A percentile compares a stretch with the other conserved stretches of the same genome.
phyloP scores from a whole-genome alignment of 2,797 vertebrate species.

The Betta splendens region DNA sequence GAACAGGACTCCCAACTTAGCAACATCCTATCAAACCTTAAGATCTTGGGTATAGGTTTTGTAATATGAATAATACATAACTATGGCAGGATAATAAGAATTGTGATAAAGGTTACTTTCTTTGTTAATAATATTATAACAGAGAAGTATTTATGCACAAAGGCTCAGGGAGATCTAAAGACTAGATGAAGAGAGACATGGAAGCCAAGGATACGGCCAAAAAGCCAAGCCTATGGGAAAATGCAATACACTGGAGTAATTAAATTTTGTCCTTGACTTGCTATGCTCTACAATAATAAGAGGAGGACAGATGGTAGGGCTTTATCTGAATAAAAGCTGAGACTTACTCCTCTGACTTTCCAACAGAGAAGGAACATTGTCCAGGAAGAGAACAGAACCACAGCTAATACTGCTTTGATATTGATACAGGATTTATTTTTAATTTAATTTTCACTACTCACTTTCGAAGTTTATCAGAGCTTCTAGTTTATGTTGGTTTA shows the following conservation, averaged over 20 bases:
- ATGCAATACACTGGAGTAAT: conserved; percentile 68
- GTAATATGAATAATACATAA: conserved; percentile 25
- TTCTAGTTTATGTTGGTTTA: too few species aligned
- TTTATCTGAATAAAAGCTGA: conserved; percentile 48
- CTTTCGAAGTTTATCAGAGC: too few species aligned
- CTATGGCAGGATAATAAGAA: conserved; percentile 27
- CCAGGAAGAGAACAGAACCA: conserved; percentile 2
- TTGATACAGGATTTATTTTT: too few species aligned
- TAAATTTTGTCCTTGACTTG: conserved; percentile 80
- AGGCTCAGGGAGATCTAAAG: conserved; percentile 6
- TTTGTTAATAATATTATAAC: conserved; percentile 1
- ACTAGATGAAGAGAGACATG: conserved; percentile 20
- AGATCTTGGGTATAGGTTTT: too few species aligned
- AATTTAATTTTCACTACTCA: too few species aligned
- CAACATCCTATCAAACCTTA: too few species aligned
- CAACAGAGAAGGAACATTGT: conserved; percentile 15
- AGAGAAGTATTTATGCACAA: conserved; percentile 13
- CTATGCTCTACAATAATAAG: conserved; percentile 78
- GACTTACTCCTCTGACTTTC: conserved; percentile 57
- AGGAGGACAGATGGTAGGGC: conserved; percentile 73
- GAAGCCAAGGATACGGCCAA: conserved; percentile 28
- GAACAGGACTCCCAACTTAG: too few species aligned
- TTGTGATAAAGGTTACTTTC: too few species aligned
- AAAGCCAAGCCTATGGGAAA: conserved; percentile 66
- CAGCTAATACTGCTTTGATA: neutral